Evolutionary conservation across 2,888 invertebrate species (phyloP).

Genomic region (Chouioia cunea): DNA sequence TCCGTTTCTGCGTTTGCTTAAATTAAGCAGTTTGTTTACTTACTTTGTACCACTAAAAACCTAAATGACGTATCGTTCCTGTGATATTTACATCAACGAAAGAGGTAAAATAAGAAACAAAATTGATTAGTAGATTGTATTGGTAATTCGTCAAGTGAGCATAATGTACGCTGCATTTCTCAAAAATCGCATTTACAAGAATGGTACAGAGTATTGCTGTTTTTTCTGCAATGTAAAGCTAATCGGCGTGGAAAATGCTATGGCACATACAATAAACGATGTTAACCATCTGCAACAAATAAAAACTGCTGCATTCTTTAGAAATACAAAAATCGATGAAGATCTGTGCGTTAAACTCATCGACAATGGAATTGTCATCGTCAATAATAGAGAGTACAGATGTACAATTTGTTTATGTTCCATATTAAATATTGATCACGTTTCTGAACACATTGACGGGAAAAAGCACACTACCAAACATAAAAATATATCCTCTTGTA

Average conservation of each 20-base stretch:
- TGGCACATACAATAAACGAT: constrained; percentile 5
- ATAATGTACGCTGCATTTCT: constrained; percentile 33
- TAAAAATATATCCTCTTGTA: constrained; percentile 12
- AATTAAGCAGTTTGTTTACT: background rate
- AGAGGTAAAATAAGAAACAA: background rate
- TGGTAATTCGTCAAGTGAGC: background rate
- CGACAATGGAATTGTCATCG: constrained; percentile 31
- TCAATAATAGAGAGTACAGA: constrained; percentile 25
- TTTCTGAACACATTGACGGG: constrained; percentile 36
- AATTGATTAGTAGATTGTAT: background rate
- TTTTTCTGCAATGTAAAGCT: constrained; percentile 26
- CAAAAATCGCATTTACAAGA: constrained; percentile 31
- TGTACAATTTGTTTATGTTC: constrained; percentile 34
- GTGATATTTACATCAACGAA: constrained; percentile 31
- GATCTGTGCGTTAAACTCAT: constrained; percentile 18
- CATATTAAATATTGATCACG: constrained; percentile 27
- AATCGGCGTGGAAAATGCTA: background rate
- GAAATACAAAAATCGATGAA: constrained; percentile 25
- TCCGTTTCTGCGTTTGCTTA: background rate
- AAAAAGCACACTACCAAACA: constrained; percentile 33
- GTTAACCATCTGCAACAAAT: constrained; percentile 26
- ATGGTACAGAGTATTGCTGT: constrained; percentile 22
- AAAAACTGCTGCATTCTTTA: background rate
- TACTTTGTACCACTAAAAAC: background rate
- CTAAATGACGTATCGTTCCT: constrained; percentile 20